Evolutionary conservation across 1,140 invertebrate species (phyloP).

Genomic region (Phthorimaea operculella): DNA sequence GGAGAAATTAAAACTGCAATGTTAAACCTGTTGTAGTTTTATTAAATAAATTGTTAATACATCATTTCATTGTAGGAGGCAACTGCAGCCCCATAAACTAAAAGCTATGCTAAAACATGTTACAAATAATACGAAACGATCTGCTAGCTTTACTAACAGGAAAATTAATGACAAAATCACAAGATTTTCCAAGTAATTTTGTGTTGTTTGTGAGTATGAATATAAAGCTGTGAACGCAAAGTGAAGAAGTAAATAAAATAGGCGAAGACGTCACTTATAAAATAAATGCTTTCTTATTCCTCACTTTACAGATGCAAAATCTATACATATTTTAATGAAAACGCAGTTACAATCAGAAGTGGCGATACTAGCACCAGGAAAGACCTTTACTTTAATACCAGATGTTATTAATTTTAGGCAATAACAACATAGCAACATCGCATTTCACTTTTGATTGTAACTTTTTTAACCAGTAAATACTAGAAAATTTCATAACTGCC

Average conservation of each 20-base stretch:
- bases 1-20: no score
- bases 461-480: no score
- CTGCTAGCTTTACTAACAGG: conserved; percentile 26
- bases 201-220: background rate
- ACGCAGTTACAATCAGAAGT: background rate
- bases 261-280: background rate
- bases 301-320: background rate
- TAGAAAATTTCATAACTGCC: no score
- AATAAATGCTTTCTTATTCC: background rate
- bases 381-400: no score
- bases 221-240: conserved; percentile 2
- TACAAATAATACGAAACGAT: conserved; percentile 17
- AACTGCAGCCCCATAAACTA: conserved; percentile 26
- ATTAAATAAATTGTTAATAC: conserved; percentile 28
- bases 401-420: no score
- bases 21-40: conserved; percentile 12
- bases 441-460: no score
- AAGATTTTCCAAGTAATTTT: background rate
- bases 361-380: no score
- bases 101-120: conserved; percentile 16
- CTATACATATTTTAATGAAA: background rate
- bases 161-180: background rate
- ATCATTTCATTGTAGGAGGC: conserved; percentile 26
- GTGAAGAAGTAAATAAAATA: background rate
- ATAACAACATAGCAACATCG: no score